These are phyloP conservation scores for Tachuris rubrigastra DNA, from an alignment of 2,113 vertebrate genomes.

Conservation along the genomic window DNA sequence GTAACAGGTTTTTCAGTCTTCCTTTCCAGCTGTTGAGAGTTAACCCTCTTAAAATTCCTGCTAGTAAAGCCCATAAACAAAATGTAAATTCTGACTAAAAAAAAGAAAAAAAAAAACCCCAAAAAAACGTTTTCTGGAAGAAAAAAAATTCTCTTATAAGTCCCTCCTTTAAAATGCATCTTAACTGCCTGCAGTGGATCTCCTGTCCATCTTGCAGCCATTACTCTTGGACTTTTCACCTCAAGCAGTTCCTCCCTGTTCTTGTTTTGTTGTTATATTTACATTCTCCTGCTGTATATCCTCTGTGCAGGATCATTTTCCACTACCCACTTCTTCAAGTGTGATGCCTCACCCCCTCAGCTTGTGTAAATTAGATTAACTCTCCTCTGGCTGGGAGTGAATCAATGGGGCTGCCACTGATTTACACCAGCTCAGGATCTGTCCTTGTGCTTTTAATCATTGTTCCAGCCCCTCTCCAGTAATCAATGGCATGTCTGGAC, in stretches of 20 bases:
- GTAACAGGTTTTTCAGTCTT: not conserved
- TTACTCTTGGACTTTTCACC: not conserved
- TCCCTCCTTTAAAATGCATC: not conserved
- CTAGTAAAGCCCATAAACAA: not conserved
- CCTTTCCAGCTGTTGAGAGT: not conserved
- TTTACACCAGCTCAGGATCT: slow-evolving; percentile 43
- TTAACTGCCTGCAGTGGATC: not conserved
- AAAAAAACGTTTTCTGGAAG: not conserved
- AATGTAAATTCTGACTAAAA: not conserved
- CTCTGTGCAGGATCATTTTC: not conserved
- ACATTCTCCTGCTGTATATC: not conserved
- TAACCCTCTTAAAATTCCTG: not conserved
- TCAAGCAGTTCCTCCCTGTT: not conserved
- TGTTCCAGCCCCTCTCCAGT: slow-evolving; percentile 1
- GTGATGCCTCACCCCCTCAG: not conserved
- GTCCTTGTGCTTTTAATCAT: slow-evolving; percentile 3
- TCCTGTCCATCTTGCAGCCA: not conserved
- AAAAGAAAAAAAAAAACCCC: not conserved
- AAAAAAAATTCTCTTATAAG: not conserved
- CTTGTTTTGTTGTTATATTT: slow-evolving; percentile 1
- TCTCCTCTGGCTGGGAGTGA: slow-evolving; percentile 9
- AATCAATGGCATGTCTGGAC: slow-evolving; percentile 13
- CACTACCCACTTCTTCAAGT: not conserved
- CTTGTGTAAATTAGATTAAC: slow-evolving; percentile 4
- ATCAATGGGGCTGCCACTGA: not conserved